Evolutionary conservation across 2,113 vertebrate species (phyloP).

Genomic region (Numenius arquata): DNA sequence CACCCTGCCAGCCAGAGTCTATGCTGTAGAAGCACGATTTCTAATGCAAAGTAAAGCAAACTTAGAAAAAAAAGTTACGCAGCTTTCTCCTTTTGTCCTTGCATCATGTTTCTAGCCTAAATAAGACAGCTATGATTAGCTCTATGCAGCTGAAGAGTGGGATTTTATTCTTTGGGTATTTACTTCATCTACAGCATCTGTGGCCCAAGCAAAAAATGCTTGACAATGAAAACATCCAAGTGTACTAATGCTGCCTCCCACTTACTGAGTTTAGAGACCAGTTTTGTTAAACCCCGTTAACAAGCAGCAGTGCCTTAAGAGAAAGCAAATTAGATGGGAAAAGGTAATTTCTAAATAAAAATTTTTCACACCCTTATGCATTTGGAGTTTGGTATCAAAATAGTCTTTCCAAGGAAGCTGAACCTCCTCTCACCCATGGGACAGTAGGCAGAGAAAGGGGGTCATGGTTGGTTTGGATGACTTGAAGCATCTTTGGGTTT

Average conservation of each 20-base stretch:
- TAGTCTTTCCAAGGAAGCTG: not conserved
- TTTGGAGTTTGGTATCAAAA: not conserved
- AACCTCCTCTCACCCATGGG: accelerated
- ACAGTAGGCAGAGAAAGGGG: not conserved
- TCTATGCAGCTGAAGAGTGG: not conserved
- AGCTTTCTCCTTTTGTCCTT: not conserved
- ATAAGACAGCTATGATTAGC: not conserved
- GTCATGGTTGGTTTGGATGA: not conserved
- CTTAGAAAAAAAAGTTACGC: not conserved
- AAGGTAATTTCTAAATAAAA: not conserved
- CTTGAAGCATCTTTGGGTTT: not conserved
- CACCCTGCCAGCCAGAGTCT: not conserved
- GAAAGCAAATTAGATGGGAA: not conserved
- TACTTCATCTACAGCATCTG: not conserved
- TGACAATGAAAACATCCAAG: not conserved
- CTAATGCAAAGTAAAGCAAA: not conserved
- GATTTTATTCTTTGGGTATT: not conserved
- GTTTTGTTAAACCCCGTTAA: not conserved
- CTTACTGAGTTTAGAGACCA: not conserved
- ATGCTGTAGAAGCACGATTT: not conserved
- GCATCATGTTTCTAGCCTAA: not conserved
- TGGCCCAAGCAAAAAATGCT: not conserved
- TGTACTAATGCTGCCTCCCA: not conserved
- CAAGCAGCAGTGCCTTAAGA: not conserved
- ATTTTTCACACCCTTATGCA: not conserved